Base-by-base conservation (phyloP, 2,113 vertebrate genomes). In the Sebastes schlegelii region DNA sequence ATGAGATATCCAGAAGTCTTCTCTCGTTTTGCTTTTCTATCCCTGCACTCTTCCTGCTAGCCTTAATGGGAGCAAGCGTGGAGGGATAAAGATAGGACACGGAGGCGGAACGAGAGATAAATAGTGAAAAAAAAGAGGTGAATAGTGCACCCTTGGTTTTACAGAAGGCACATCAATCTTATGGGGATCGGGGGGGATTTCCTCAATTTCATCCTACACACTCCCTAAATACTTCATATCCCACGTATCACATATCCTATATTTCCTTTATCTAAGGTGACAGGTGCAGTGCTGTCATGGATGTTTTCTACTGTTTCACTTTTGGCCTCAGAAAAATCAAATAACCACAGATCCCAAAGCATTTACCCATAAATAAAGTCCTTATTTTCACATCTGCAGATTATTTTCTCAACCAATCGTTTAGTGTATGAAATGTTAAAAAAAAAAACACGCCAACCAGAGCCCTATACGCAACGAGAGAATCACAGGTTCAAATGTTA, bases 31-130 rank as follows among this genome's bases (percentile, higher is more conserved):
- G 26, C 43, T 71, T 71, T 83, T 87, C 48, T 79, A 10, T 60
- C 63, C 23, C 21, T 7, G 82, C 87, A 71, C 84, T 87, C 92
- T 94, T 74, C 95, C 93, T 94, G 93, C 95, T 94, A 91, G 88
- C 92, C 89, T 95, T 93, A 91, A 95, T 95, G 94, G 94, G 93
- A 96, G 96, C 89, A 88, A 88, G 83, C 83, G 65, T 12, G 68
- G 85, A 91, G 77, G 76, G 62, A 65, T 74, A 54, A 52, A 86
- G 58, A 64, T 26, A 60, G 34, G 60, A 90, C 85, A 80, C 85
- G 0, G 62, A 77, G 52, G 73, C 43, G 12, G 75, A 52, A 57
- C 64, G 16, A 40, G 21, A 68, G 84, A 82, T 66, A 34, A 70
- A 75, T 23, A 40, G 52, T 74, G 74, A 48, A 17, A 57, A 49